Evolutionary conservation across 2,797 vertebrate species (phyloP), one percentile per base, ranked within the genome.

Genomic region (Notolabrus celidotus): DNA sequence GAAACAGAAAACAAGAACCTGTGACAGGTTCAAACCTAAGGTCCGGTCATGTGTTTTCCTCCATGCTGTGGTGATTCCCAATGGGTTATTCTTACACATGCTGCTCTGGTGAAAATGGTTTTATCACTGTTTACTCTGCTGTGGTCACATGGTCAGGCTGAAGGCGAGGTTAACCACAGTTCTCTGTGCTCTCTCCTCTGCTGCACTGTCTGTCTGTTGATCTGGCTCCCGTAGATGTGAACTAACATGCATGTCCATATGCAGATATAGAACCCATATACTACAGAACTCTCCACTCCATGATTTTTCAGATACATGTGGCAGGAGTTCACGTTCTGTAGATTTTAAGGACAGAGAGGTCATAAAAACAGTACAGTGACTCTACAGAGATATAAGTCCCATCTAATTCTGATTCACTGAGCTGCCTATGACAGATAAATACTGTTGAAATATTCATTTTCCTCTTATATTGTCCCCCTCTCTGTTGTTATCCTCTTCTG

Each of bases 111-210:
- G 45, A 45, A 63, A 65, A 79, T 25, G 33, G 29, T 74, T 23
- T 41, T 60, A 67, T 74, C 79, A 43, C 47, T 82, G 82, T 87
- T 89, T 67, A 74, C 80, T 71, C 56, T 80, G 76, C 74, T 70
- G 71, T 52, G 80, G 80, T 89, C 83, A 85, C 79, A 74, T 72
- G 83, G 67, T 77, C 23, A 20, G 67, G 80, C 80, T 83, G 72
- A 88, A 83, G 67, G 69, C 20, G 23, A 81, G 82, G 69, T 67
- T 66, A 74, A 71, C 70, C 82, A 19, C 69, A 3, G 14, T 63
- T 65, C 34, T 77, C 39, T 74, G 34, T 55, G 14, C 12, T 5
- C 65, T 71, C 14, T 31, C 25, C 49, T 51, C 64, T n/a, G 12
- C 19, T 20, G 25, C 29, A 46, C 19, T 46, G 9, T 47, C 56